Conservation (phyloP, 1,140 invertebrate species). For the Helicoverpa armigera region DNA sequence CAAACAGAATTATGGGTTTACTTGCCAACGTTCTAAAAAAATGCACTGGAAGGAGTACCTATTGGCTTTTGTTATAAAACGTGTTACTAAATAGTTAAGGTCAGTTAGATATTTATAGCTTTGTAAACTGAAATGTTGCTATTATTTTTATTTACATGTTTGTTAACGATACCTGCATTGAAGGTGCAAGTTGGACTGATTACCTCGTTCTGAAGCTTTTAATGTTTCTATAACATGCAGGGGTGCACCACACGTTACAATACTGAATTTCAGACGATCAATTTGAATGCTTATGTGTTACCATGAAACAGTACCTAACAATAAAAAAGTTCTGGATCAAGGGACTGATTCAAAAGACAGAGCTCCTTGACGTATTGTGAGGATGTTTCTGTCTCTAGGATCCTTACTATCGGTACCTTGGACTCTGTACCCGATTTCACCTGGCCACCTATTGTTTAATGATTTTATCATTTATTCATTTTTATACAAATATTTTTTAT, state of each 20-base stretch:
- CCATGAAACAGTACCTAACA: too few species aligned
- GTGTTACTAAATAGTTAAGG: background rate
- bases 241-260: background rate
- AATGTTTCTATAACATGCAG: conserved; percentile 1
- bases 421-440: too few species aligned
- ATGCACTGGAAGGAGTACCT: background rate
- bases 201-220: background rate
- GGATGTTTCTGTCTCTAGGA: too few species aligned
- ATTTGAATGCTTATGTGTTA: too few species aligned
- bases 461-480: too few species aligned
- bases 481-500: too few species aligned
- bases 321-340: too few species aligned
- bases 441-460: too few species aligned
- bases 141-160: background rate
- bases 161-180: background rate
- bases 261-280: too few species aligned
- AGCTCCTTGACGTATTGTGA: too few species aligned
- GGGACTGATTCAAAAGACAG: too few species aligned
- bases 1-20: conserved; percentile 29
- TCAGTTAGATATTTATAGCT: background rate
- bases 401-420: too few species aligned
- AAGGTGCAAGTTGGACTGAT: background rate
- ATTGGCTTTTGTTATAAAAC: background rate
- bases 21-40: conserved; percentile 5
- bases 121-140: background rate